Evolutionary conservation across 2,797 vertebrate genomes (phyloP), one percentile per base, ranked within the genome.

Genomic region (Paguma larvata): DNA sequence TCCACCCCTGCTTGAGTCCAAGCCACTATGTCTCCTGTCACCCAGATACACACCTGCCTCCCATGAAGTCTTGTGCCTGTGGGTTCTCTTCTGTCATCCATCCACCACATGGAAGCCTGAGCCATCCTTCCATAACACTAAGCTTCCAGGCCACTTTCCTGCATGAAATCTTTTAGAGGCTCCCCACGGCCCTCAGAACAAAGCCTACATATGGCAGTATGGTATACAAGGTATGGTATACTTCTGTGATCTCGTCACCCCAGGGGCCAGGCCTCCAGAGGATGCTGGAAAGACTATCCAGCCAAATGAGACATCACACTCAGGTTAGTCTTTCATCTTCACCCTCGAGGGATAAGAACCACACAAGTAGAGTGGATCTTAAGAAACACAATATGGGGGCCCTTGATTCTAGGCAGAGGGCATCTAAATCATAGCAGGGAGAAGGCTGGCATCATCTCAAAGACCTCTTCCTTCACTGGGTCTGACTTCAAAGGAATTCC

Each of bases 401-500:
- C 41, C 30, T 80, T 51, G 30, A 77, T 62, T 78, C 46, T 34
- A 68, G 32, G 32, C 19, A 80, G 34, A 48, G 95, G 18, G 6
- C 21, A 51, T 62, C 41, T 68, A 86, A 89, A 48, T 68, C 53
- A 91, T 0, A 89, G 51, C 78, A 86, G 32, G 80, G 18, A 53
- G 38, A 41, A 6, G 23, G n/a, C 34, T 80, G 44, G 56, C 46
- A 6, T 18, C 0, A 4, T 67, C 89, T 65, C 56, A 59, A 80
- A 77, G 79, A 41, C 18, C 10, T 65, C 23, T 23, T 6, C 14
- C 6, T 72, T 38, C 41, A 51, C 48, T 63, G 27, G 11, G 30
- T 89, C 63, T 78, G 86, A 93, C 59, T 82, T 97, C 78, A 94
- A 73, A 93, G 56, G 48, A 46, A 7, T 65, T 77, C 85, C 21